These are phyloP conservation scores for Hippasteria phrygiana DNA, from an alignment of 53 echinoderm and acorn worm species.

Conservation along the genomic window DNA sequence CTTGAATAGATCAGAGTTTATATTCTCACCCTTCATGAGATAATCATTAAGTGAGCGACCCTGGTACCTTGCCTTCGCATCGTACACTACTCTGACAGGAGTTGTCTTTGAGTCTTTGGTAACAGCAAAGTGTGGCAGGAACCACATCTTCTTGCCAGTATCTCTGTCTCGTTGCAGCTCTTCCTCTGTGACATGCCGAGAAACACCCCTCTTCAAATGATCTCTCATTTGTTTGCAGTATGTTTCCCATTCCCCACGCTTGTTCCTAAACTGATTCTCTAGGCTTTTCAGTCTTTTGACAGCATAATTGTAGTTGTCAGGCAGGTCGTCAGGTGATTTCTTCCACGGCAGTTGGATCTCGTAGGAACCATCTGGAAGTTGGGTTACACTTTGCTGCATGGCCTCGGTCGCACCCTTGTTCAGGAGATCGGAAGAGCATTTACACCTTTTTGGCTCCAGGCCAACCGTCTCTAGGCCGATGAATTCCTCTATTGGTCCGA, in stretches of 20 bases:
- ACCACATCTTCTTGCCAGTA: conserved; percentile 74
- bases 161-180: conserved; percentile 54
- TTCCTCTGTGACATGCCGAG: conserved; percentile 43
- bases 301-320: conserved; percentile 74
- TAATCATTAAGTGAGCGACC: conserved; percentile 73
- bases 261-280: conserved; percentile 49
- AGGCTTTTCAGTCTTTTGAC: conserved; percentile 60
- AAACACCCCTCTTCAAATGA: conserved; percentile 65
- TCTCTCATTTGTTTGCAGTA: conserved; percentile 61
- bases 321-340: conserved; percentile 45
- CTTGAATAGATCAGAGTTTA: conserved; percentile 53
- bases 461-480: conserved; percentile 73
- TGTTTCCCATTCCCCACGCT: conserved; percentile 20
- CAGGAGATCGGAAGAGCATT: conserved; percentile 7
- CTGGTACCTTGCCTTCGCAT: conserved; percentile 68
- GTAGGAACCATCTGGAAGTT: conserved; percentile 72
- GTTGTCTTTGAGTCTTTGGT: conserved; percentile 18
- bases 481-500: conserved; percentile 39
- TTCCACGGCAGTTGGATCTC: conserved; percentile 21
- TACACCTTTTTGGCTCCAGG: conserved; percentile 69
- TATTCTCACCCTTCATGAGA: conserved; percentile 71
- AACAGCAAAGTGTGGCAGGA: conserved; percentile 76
- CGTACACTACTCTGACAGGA: conserved; percentile 72
- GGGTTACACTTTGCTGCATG: conserved; percentile 73
- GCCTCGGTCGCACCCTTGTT: conserved; percentile 43